Base-by-base conservation (phyloP, 2,888 invertebrate species). In the Conus canariensis region DNA sequence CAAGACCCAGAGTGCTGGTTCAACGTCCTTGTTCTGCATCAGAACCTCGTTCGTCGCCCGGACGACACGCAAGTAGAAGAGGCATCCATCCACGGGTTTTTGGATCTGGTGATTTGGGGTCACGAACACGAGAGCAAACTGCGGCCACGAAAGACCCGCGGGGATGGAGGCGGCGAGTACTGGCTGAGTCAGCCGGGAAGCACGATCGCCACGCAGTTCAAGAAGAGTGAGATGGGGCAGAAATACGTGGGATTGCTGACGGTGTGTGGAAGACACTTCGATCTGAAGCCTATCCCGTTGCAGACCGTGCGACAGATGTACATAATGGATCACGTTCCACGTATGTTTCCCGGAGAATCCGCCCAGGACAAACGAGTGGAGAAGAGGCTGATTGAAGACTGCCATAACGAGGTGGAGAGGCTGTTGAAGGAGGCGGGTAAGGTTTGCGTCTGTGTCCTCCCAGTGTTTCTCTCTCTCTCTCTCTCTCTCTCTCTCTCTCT, bases 91-190 rank as follows among this genome's bases (percentile, higher is more conserved):
- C 99, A 99, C 0, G 97, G 97, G 14, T 99, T 99, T 96, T 96
- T 99, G 64, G 97, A 99, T 96, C 97, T 99, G 58, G 97, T 99
- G 14, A 97, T 99, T 90, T 99, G 99, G 99, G 99, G 99, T 0
- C 99, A 99, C 95, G 99, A 99, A 95, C 99, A 99, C 96, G 99
- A 97, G 90, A 97, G 97, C 93, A 94, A 97, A 91, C 97, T 99
- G 88, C 97, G 97, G 0, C 98, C 98, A 2, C 98, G 97, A 89
- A 96, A 94, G 94, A 19, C 58, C 16, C 56, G 0, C 8, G 19
- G 16, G 7, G 96, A 96, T 91, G 93, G 94, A 88, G 90, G 94
- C 88, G 95, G 96, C 91, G 94, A 95, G 45, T 96, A 97, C 92
- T 97, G 95, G 93, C 96, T 97, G 45, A 96, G 96, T 56, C 97